Evolutionary conservation across 2,888 invertebrate species (phyloP).

Genomic region (Dasypogon diadema): DNA sequence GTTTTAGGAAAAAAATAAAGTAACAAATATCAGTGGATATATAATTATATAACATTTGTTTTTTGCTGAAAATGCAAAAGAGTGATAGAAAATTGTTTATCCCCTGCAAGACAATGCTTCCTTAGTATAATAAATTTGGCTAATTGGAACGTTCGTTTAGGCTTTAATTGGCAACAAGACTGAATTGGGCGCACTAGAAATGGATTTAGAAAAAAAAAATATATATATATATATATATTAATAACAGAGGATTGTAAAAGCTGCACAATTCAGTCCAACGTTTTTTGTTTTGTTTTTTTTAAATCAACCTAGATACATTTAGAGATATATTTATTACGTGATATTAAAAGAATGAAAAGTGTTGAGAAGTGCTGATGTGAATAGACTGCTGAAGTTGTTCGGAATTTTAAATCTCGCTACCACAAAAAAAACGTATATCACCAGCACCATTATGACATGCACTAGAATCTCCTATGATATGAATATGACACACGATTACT

Average conservation of each 20-base stretch:
- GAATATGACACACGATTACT: constrained; percentile 31
- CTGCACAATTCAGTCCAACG: not conserved
- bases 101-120: constrained; percentile 30
- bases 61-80: constrained; percentile 2
- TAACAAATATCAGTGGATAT: too few relatives aligned
- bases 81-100: constrained; percentile 33
- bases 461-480: constrained; percentile 28
- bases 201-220: too few relatives aligned
- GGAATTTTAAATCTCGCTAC: constrained; percentile 8
- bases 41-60: too few relatives aligned
- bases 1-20: not conserved
- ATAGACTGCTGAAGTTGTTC: not conserved
- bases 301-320: not conserved
- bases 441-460: constrained; percentile 25
- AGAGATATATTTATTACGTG: not conserved
- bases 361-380: not conserved
- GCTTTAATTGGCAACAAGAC: not conserved
- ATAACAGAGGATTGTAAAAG: not conserved
- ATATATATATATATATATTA: too few relatives aligned
- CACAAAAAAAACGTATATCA: not conserved
- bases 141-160: constrained; percentile 14
- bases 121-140: constrained; percentile 41
- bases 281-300: not conserved
- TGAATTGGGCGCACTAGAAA: not conserved
- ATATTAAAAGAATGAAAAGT: not conserved